phyloP scores from a whole-genome alignment of 2,113 vertebrate species.

The Cyprinodon tularosa region DNA sequence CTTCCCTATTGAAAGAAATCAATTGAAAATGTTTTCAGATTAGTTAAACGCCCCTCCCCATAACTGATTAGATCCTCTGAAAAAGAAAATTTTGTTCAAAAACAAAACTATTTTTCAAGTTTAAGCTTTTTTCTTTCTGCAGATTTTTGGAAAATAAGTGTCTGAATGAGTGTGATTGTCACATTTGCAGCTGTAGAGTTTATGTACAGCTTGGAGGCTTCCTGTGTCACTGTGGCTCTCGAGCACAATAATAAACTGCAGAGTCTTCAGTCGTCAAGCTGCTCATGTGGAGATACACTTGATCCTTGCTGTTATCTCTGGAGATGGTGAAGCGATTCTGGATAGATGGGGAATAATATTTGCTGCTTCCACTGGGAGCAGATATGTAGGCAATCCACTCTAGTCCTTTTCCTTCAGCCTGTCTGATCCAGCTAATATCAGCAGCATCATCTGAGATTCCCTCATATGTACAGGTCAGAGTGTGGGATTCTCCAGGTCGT shows the following conservation, averaged over 20 bases:
- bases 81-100: too few relatives aligned
- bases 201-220: constrained; percentile 10
- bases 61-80: too few relatives aligned
- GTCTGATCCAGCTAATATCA: constrained; percentile 49
- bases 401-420: constrained; percentile 51
- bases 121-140: too few relatives aligned
- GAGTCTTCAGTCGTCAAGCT: too few relatives aligned
- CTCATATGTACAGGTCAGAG: constrained; percentile 36
- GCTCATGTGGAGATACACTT: too few relatives aligned
- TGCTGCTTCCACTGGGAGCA: fast-evolving
- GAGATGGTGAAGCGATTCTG: constrained; percentile 3
- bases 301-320: too few relatives aligned
- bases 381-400: constrained; percentile 45
- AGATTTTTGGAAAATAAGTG: too few relatives aligned
- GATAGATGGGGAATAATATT: constrained; percentile 1
- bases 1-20: too few relatives aligned
- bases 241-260: constrained; percentile 37
- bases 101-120: too few relatives aligned
- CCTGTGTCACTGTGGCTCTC: constrained; percentile 1
- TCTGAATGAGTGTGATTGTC: too few relatives aligned
- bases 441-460: constrained; percentile 31
- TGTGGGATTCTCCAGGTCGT: constrained; percentile 38
- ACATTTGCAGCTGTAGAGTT: neutral
- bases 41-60: too few relatives aligned
- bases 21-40: too few relatives aligned